Base-by-base conservation (phyloP, 2,888 invertebrate genomes). In the Hylaea fasciaria region DNA sequence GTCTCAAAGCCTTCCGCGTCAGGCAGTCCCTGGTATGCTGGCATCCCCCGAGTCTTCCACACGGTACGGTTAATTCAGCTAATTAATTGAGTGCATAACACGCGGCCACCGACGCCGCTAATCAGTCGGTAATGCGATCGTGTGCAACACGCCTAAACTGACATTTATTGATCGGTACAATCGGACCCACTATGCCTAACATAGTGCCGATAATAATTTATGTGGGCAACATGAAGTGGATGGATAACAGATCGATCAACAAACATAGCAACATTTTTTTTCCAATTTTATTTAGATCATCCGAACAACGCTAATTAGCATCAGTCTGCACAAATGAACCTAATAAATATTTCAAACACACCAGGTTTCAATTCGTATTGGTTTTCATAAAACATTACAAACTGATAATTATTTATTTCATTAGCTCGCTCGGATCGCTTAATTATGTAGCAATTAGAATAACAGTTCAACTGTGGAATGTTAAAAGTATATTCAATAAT, bases 81-180 rank as follows among this genome's bases (percentile, higher is more conserved):
- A 32, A 81, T 81, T 86, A 86, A 87, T 87, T 84, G 83, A 80
- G 82, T 32, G 82, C 82, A 81, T 82, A 83, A 81, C 86, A 78
- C 72, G 76, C 74, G 57, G 59, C 32, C 32, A 32, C 32, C 32
- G 32, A 32, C 32, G 32, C 32, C 32, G 32, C 79, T 86, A 85
- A 86, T 86, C 85, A 80, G 77, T 10, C 32, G 32, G 81, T 83
- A 83, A 85, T 82, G 76, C 70, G 74, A 78, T 71, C 57, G 65
- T 57, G 56, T 66, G 74, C 70, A 66, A 71, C 69, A 72, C 63
- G 68, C 65, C 65, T 73, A 68, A 70, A 69, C 69, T 72, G 72
- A 76, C 59, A 61, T 22, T 28, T 54, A 78, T 77, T 72, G 69
- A 71, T 77, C 75, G 62, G 32, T 32, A 10, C 32, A 10, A 32